Base-by-base conservation (phyloP, 2,888 invertebrate genomes). In the Hypena proboscidalis region DNA sequence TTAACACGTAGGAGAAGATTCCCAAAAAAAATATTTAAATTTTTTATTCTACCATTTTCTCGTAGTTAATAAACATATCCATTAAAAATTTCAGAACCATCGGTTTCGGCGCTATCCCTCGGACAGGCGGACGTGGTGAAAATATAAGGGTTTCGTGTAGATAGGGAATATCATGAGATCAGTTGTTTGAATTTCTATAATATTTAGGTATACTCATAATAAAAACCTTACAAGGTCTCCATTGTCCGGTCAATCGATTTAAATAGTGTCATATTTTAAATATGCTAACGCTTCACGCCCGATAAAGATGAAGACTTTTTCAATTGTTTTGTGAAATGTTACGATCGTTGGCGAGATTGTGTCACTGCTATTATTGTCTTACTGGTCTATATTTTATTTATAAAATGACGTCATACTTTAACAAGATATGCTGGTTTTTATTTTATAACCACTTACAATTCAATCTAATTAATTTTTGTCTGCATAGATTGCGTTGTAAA, bases 151-250 rank as follows among this genome's bases (percentile, higher is more conserved):
- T n/a, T n/a, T n/a, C n/a, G n/a, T n/a, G n/a, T n/a, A n/a, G n/a
- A n/a, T n/a, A n/a, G n/a, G n/a, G n/a, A n/a, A n/a, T n/a, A n/a
- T n/a, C n/a, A n/a, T n/a, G n/a, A n/a, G n/a, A n/a, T n/a, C n/a
- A n/a, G n/a, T n/a, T n/a, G n/a, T n/a, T n/a, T n/a, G n/a, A n/a
- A n/a, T n/a, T n/a, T n/a, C 63, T 42, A 58, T 60, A 55, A 48
- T 54, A 51, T 60, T 67, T 64, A 64, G 58, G 49, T 63, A 56
- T 42, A 40, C n/a, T 59, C 57, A 59, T 53, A 59, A 61, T 46
- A 58, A 2, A 66, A 56, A 68, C 53, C 51, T 57, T 63, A 64
- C 47, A 57, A 20, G 38, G 47, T n/a, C 20, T 5, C n/a, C 15
- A 8, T 25, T 11, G 2, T 15, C n/a, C 19, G 35, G 31, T 26